Evolutionary conservation across 2,113 vertebrate species (phyloP).

Genomic region (Junco hyemalis): DNA sequence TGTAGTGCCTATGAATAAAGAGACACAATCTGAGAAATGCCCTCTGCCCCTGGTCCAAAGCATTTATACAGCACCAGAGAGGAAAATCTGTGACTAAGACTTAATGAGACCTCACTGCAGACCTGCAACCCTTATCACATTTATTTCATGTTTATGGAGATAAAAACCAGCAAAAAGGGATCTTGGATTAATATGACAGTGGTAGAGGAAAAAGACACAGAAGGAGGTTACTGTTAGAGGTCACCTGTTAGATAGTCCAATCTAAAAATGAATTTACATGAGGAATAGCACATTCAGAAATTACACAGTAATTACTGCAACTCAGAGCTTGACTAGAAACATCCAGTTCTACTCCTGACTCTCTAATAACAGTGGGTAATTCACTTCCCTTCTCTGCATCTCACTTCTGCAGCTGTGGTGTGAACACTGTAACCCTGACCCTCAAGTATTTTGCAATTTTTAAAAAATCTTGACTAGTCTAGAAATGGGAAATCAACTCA

Average conservation of each 20-base stretch:
- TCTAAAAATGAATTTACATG: neutral
- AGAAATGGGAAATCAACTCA: neutral
- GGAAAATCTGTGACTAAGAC: neutral
- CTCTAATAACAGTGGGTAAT: neutral
- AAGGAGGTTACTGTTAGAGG: neutral
- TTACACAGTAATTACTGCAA: neutral
- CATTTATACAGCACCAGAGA: neutral
- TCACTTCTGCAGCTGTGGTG: neutral
- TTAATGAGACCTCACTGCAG: neutral
- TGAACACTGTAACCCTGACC: neutral
- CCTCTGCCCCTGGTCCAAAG: neutral
- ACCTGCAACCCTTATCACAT: neutral
- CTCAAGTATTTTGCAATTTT: neutral
- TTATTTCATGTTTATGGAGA: neutral
- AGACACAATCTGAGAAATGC: neutral
- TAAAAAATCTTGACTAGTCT: neutral
- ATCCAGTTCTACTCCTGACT: neutral
- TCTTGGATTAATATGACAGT: neutral
- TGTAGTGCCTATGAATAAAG: rapidly evolving
- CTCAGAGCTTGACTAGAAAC: neutral
- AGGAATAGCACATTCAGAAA: neutral
- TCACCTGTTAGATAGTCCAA: neutral
- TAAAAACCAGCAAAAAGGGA: neutral
- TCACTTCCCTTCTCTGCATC: neutral
- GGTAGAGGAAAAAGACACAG: neutral